Evolutionary conservation across 2,113 vertebrate genomes (phyloP), one percentile per base, ranked within the genome.

Genomic region (Callorhinus ursinus): DNA sequence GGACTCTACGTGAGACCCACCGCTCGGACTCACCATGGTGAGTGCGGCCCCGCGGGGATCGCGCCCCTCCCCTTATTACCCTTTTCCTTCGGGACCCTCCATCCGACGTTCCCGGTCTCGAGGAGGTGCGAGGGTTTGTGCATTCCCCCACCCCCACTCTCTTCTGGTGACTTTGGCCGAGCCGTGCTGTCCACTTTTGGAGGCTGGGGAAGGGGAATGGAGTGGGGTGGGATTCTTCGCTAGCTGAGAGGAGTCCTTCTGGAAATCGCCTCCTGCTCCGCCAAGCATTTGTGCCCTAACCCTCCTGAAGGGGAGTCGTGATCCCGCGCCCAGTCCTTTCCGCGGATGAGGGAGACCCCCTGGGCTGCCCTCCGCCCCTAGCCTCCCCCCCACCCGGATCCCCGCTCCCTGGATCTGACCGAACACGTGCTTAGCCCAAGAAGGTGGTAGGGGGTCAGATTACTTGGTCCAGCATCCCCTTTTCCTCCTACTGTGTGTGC

Each of bases 1-100:
- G 26, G 96, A 98, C 98, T 98, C 98, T 26, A 88, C 96, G 98
- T 98, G 98, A 98, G 98, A 98, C 96, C 65, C 77, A 97, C 87
- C 72, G 5, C 87, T 83, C 36, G 28, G 96, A 96, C 71, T 95
- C 96, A 85, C 88, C 97, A 98, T 98, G 98, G 98, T 98, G 96
- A 98, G 97, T 97, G 98, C 80, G 80, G 74, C 95, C 87, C 94
- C 51, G 1, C 67, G 7, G 42, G 46, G 19, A 24, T 46, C 85
- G 46, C 14, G 6, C 24, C 57, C 0, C 33, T n/a, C 22, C 87
- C 53, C 33, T 46, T n/a, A 11, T 11, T 92, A 81, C 21, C 42
- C 79, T 80, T 74, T 26, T 90, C 33, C 83, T 80, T 57, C 15
- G 0, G 83, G 69, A 22, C 15, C 5, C 22, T 74, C 18, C 51